Percentiles rank a stretch among this genome's conserved stretches.
These are phyloP conservation scores for Anastrepha obliqua DNA, from an alignment of 1,140 invertebrate species.

Conservation along the genomic window DNA sequence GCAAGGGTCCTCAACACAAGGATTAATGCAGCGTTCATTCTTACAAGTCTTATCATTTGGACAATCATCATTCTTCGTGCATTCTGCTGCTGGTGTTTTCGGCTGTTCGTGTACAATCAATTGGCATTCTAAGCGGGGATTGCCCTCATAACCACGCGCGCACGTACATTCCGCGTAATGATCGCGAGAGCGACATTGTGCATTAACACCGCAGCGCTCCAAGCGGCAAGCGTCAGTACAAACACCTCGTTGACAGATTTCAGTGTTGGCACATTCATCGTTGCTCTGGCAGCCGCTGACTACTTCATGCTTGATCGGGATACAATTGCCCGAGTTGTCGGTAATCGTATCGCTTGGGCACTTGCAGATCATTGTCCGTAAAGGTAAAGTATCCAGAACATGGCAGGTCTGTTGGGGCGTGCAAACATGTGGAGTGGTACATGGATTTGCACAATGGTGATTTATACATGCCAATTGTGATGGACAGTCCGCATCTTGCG, in stretches of 20 bases:
- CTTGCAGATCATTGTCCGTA: slow-evolving; percentile 87
- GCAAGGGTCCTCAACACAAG: slow-evolving; percentile 83
- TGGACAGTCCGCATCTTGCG: slow-evolving; percentile 84
- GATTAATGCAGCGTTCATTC: slow-evolving; percentile 86
- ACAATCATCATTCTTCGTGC: slow-evolving; percentile 86
- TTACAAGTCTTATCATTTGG: slow-evolving; percentile 82
- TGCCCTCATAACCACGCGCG: slow-evolving; percentile 85
- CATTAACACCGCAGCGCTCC: slow-evolving; percentile 88
- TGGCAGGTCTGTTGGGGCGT: slow-evolving; percentile 84
- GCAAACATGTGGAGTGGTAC: slow-evolving; percentile 81
- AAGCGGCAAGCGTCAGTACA: slow-evolving; percentile 87
- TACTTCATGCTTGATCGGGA: slow-evolving; percentile 74
- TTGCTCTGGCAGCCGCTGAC: slow-evolving; percentile 78
- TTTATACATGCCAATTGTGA: slow-evolving; percentile 85
- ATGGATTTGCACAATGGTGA: slow-evolving; percentile 84
- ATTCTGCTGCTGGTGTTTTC: slow-evolving; percentile 79
- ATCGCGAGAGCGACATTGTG: slow-evolving; percentile 84
- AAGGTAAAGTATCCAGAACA: slow-evolving; percentile 85
- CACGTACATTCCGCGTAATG: slow-evolving; percentile 88
- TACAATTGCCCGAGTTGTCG: slow-evolving; percentile 80
- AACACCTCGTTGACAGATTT: slow-evolving; percentile 84
- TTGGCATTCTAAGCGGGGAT: slow-evolving; percentile 87
- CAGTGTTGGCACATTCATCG: slow-evolving; percentile 82
- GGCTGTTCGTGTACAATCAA: slow-evolving; percentile 70
- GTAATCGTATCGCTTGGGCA: slow-evolving; percentile 85